These are phyloP conservation scores for Salvelinus namaycush DNA, from an alignment of 2,113 vertebrate species.

Conservation along the genomic window DNA sequence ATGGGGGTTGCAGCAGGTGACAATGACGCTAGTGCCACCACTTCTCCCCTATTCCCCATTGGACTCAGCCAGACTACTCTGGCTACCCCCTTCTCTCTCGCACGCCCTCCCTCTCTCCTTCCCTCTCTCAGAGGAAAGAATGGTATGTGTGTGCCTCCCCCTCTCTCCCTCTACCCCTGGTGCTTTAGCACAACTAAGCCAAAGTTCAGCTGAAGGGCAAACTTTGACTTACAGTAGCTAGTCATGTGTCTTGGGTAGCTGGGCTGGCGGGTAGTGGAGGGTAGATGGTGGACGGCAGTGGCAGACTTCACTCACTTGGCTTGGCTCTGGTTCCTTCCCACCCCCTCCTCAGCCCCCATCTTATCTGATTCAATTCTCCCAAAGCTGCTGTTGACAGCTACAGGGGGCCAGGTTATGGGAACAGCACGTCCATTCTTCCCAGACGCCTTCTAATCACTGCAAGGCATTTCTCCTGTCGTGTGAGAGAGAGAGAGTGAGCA, in stretches of 20 bases:
- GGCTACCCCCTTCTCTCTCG: constrained; percentile 4
- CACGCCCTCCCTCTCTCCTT: background rate
- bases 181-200: constrained; percentile 78
- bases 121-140: constrained; percentile 11
- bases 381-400: constrained; percentile 95
- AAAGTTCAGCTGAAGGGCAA: constrained; percentile 98
- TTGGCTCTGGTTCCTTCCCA: constrained; percentile 43
- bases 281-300: constrained; percentile 23
- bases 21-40: constrained; percentile 36
- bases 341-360: constrained; percentile 24
- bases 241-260: constrained; percentile 82
- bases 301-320: constrained; percentile 56
- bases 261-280: too few species aligned
- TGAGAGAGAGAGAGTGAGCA: constrained; percentile 42
- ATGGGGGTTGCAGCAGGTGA: constrained; percentile 40
- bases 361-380: constrained; percentile 96
- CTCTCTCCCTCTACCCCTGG: background rate
- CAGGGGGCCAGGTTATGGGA: constrained; percentile 88
- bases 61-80: constrained; percentile 26
- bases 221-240: constrained; percentile 78
- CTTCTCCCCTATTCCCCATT: constrained; percentile 46
- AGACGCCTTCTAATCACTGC: constrained; percentile 72
- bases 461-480: constrained; percentile 19
- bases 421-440: constrained; percentile 89
- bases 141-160: background rate